Base-by-base conservation (phyloP, 2,113 vertebrate species). In the Tetrax tetrax region DNA sequence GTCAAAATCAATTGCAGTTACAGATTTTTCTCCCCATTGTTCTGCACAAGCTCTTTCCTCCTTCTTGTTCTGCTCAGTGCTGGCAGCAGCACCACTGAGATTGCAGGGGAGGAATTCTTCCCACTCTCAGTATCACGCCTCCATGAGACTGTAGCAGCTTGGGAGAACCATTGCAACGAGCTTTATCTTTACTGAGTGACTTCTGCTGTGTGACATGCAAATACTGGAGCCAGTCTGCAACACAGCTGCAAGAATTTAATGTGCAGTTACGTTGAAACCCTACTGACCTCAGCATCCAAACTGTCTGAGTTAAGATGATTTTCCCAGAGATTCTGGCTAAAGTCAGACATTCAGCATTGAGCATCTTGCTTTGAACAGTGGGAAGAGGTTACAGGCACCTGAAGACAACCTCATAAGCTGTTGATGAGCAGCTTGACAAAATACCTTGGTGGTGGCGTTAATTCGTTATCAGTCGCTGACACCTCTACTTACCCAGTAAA, bases 301-400 rank as follows among this genome's bases (percentile, higher is more conserved):
- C 21, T 27, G 35, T 31, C 48, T 75, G 9, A 9, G 54, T 37
- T 68, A 25, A 50, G 20, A 16, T 0, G 2, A 7, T 54, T 89
- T 68, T 79, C 53, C 17, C 31, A 16, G 47, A 65, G 47, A 19
- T 28, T 51, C 29, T 82, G 24, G 21, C 43, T 53, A 41, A 57
- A 57, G 47, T 28, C 41, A n/a, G 45, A 13, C 17, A 4, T 1
- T 31, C 24, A 37, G 63, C 50, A 7, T 27, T 35, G 65, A 82
- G 23, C 4, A 3, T 65, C 77, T 28, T 0, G 0, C 45, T 65
- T 61, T 4, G 6, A 66, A 14, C 29, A 51, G 29, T 1, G 1
- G 38, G 68, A 53, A 14, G n/a, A 60, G 41, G 29, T 61, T 60
- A 20, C 10, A 25, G 41, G 45, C 50, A 60, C 11, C 64, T 68